Base-by-base conservation (phyloP, 2,113 vertebrate genomes). In the Nanger granti region DNA sequence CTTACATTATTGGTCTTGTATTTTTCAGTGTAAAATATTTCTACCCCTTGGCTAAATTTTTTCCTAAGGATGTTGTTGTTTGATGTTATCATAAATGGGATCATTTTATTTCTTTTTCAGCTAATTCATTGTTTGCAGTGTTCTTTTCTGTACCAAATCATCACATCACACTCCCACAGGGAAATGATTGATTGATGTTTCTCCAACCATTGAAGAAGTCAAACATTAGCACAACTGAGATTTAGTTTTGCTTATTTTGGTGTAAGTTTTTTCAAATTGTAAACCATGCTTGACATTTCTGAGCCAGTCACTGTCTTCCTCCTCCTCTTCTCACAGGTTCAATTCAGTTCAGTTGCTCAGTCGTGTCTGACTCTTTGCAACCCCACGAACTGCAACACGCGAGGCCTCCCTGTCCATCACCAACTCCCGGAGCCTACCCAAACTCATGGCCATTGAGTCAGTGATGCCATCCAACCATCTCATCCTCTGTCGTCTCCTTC, bases 211-310 rank as follows among this genome's bases (percentile, higher is more conserved):
- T 73, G 54, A 93, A 95, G 64, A 87, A 94, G 20, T 34, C 37
- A 80, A 95, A 88, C 55, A 24, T 89, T 34, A 96, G 66, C 88
- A 94, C 60, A 90, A 87, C 29, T 95, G 47, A 76, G 49, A 92
- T 90, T 64, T 87, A 73, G 79, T 90, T 95, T 94, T 93, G 37
- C 91, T 89, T 84, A 59, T 4, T 37, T 87, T 8, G n/a, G 44
- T n/a, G 1, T n/a, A 52, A 69, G 44, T 29, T 44, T 73, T 90
- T 82, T 76, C 17, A 52, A n/a, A 29, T 62, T 83, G 5, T 57
- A 62, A 80, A n/a, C 37, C 17, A 28, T 47, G 41, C 4, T 87
- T 5, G 10, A 11, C 85, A 34, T 83, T 86, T 94, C 7, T 84
- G 80, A 83, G 80, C 80, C 47, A 96, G 29, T 34, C 4, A 11